Conservation (phyloP, 2,797 vertebrate genomes). For the Distichodus sexfasciatus region DNA sequence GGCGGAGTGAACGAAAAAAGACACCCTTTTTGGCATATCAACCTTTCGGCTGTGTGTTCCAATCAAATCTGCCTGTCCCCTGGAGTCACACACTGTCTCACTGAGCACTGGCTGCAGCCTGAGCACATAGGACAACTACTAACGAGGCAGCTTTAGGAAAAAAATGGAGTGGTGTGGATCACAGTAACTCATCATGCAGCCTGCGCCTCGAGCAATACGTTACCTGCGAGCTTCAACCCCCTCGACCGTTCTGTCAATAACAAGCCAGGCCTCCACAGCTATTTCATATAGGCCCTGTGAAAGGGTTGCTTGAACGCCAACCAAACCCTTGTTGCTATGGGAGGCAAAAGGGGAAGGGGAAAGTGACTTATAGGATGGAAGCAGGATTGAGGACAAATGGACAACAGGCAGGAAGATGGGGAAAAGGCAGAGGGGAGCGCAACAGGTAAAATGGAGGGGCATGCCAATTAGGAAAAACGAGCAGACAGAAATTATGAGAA, state of each 20-base stretch:
- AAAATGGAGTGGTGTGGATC: not conserved
- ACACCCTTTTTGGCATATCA: constrained; percentile 38
- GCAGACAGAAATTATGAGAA: not conserved
- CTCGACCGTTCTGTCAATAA: constrained; percentile 42
- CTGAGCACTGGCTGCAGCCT: constrained; percentile 58
- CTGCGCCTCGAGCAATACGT: not conserved
- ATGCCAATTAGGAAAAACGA: constrained; percentile 7
- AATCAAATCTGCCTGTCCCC: constrained; percentile 52
- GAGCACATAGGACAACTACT: constrained; percentile 54
- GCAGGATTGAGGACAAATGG: not conserved
- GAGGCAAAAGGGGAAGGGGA: constrained; percentile 17
- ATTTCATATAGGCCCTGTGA: constrained; percentile 72
- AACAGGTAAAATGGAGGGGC: not conserved
- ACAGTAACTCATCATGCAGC: not conserved
- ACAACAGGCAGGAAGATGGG: not conserved
- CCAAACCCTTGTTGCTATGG: constrained; percentile 65
- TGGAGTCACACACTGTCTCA: constrained; percentile 53
- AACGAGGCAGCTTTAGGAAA: constrained; percentile 29
- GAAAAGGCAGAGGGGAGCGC: not conserved
- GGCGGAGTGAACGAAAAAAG: no score
- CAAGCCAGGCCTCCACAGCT: constrained; percentile 46
- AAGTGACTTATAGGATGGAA: not conserved
- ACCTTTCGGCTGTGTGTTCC: constrained; percentile 58
- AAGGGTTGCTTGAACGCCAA: constrained; percentile 67
- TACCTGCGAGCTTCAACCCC: constrained; percentile 61